Percentiles rank a stretch among this genome's conserved stretches.
These are phyloP conservation scores for Isaurus tuberculatus DNA, from an alignment of 92 coral and sea anemone genomes.

Conservation along the genomic window DNA sequence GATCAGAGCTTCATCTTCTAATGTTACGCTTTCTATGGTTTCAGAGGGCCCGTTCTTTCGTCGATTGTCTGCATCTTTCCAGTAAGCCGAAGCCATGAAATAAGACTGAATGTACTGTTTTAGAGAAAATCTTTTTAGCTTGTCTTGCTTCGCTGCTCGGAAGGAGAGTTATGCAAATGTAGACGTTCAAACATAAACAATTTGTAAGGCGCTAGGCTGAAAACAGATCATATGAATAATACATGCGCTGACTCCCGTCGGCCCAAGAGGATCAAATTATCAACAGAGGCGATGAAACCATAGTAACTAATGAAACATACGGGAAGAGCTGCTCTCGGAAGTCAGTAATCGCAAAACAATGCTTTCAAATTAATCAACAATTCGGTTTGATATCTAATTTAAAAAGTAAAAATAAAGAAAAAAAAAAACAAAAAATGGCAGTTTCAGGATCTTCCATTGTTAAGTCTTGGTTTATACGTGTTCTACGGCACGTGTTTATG, in stretches of 20 bases:
- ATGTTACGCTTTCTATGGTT: conserved; percentile 51
- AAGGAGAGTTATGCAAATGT: conserved; percentile 42
- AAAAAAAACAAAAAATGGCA: no score
- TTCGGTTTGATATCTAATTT: neutral
- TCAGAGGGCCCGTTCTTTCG: conserved; percentile 4
- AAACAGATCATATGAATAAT: conserved; percentile 39
- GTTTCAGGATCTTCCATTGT: no score
- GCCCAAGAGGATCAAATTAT: conserved; percentile 1
- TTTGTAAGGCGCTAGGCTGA: neutral
- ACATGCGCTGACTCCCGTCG: neutral
- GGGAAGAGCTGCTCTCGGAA: neutral
- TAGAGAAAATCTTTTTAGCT: neutral
- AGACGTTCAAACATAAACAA: conserved; percentile 26
- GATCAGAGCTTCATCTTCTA: conserved; percentile 71
- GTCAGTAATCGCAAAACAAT: neutral
- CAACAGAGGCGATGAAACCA: conserved; percentile 13
- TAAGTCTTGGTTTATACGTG: no score
- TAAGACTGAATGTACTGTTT: neutral
- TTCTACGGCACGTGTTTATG: no score
- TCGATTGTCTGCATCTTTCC: conserved; percentile 10
- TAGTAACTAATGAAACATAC: conserved; percentile 10
- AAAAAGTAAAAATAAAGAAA: no score
- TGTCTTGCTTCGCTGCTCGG: conserved; percentile 29
- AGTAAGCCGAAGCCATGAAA: conserved; percentile 11
- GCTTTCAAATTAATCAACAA: neutral